Evolutionary conservation across 2,888 invertebrate species (phyloP), one percentile per base, ranked within the genome.

Genomic region (Druceiella hillmani): DNA sequence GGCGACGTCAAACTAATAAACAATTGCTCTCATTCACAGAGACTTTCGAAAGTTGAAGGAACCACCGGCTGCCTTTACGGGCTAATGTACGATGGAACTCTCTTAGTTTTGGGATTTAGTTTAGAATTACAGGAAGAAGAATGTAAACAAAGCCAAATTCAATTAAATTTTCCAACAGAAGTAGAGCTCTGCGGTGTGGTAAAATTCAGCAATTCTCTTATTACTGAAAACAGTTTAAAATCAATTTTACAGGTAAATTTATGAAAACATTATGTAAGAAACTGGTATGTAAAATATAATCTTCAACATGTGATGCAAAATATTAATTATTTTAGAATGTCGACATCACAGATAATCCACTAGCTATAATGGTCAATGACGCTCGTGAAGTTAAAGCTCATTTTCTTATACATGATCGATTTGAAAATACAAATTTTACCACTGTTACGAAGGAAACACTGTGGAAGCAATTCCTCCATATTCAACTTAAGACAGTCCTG

Each of bases 301-400:
- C n/a, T n/a, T n/a, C n/a, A n/a, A n/a, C n/a, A n/a, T n/a, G n/a
- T n/a, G n/a, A n/a, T n/a, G n/a, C n/a, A n/a, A n/a, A n/a, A n/a
- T n/a, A n/a, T n/a, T n/a, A n/a, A n/a, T 20, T n/a, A 16, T 46
- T 59, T 29, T 47, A 75, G 74, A 79, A 83, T 61, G 80, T 87
- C 39, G 83, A 86, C 56, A 82, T 87, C 51, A 87, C 87, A 33
- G 87, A 87, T 54, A 87, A 86, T 63, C 87, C 87, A 3, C 66
- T 87, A 39, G 68, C 85, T 34, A 62, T 87, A 26, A 60, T 75
- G 43, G 70, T 76, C 10, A 75, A 74, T 46, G 62, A 74, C n/a
- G 61, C 66, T 12, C 65, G 64, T 49, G 73, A 75, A 9, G 61
- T 86, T 50, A 73, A 76, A 53, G 75, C 83, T 7, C 79, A 79